Evolutionary conservation across 2,113 vertebrate genomes (phyloP).

Genomic region (Brachyhypopomus occidentalis): DNA sequence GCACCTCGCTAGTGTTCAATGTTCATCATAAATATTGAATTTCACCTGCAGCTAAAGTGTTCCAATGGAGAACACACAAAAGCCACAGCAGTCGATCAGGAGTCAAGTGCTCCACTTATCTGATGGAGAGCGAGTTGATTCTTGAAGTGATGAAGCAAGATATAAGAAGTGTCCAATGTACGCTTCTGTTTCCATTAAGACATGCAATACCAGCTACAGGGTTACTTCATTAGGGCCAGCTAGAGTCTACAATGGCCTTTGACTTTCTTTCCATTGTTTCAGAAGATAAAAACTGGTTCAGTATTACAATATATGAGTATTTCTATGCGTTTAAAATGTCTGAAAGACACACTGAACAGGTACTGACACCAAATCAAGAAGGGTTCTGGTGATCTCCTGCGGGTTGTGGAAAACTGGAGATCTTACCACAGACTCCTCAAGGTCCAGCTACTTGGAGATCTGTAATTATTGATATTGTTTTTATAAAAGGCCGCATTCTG

Average conservation of each 20-base stretch:
- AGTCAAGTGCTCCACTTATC: slow-evolving; percentile 52
- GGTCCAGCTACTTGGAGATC: too few relatives aligned
- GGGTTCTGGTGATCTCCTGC: too few relatives aligned
- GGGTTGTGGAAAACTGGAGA: too few relatives aligned
- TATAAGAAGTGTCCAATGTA: slow-evolving; percentile 33
- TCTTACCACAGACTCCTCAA: too few relatives aligned
- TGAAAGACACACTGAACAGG: too few relatives aligned
- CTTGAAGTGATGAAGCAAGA: slow-evolving; percentile 36
- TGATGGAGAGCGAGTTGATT: slow-evolving; percentile 40
- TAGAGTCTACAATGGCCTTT: slow-evolving; percentile 19
- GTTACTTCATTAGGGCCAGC: not conserved
- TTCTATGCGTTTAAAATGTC: too few relatives aligned
- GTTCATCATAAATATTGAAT: slow-evolving; percentile 53
- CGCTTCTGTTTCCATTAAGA: slow-evolving; percentile 37
- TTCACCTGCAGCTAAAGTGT: slow-evolving; percentile 47
- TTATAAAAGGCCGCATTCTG: too few relatives aligned
- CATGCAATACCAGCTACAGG: slow-evolving; percentile 36
- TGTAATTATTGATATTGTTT: too few relatives aligned
- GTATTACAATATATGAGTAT: too few relatives aligned
- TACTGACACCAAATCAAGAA: too few relatives aligned
- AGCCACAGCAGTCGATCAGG: slow-evolving; percentile 48
- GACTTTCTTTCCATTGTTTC: not conserved
- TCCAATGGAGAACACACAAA: slow-evolving; percentile 45
- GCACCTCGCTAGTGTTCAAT: slow-evolving; percentile 8
- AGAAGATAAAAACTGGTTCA: not conserved